Base-by-base conservation (phyloP, 2,888 invertebrate species). In the Synergus itoensis region DNA sequence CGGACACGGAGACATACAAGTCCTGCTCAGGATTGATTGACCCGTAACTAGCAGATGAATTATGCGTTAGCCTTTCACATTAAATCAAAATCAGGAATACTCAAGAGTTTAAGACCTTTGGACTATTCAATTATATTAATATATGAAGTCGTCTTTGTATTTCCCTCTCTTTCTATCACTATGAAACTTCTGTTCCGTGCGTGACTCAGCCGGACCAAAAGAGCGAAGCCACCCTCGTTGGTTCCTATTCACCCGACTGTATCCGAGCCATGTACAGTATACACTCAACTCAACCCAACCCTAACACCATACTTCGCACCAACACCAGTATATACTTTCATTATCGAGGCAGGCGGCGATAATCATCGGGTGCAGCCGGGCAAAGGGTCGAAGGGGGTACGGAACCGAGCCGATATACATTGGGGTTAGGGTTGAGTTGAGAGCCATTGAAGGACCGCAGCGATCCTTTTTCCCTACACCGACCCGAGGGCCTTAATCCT, bases 151-250 rank as follows among this genome's bases (percentile, higher is more conserved):
- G 9, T 48, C n/a, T 36, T 28, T 16, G 45, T 28, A 14, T 43
- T 45, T 14, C 9, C 4, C n/a, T 53, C 48, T 36, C 48, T 16
- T 12, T 8, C 45, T 48, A 53, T 53, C 48, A 36, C 53, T 36
- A n/a, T 21, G 28, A 73, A 73, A 73, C 53, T 48, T 69, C 45
- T 43, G 87, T 88, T 90, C 89, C 21, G 87, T 88, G 90, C 90
- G 90, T 91, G 91, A 90, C 90, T 90, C 90, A 88, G 87, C 87
- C 84, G 84, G 85, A 84, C 87, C 86, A 87, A 90, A 88, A 88
- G 80, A 77, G 82, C 82, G 81, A 80, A 82, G 83, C 85, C 86
- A 85, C 88, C 86, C 86, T 84, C 83, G 79, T 83, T 82, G 84
- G 67, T 80, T 81, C 80, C 77, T 80, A 69, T 83, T 82, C 79